Evolutionary conservation across 2,113 vertebrate genomes (phyloP).

Genomic region (Marmota monax): DNA sequence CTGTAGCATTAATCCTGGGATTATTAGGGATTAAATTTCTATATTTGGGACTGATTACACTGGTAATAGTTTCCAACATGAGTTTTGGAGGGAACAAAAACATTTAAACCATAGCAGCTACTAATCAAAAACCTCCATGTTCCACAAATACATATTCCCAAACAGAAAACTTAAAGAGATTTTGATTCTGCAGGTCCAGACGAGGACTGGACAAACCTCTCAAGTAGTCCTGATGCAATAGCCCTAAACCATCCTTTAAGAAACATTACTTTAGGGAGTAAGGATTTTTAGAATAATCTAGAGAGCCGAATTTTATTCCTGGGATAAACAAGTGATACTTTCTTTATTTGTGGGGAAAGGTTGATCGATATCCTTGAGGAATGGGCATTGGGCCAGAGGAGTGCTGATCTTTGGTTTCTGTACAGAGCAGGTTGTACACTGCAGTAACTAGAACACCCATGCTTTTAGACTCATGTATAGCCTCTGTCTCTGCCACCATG

Average conservation of each 20-base stretch:
- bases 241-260: not conserved
- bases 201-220: not conserved
- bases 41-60: not conserved
- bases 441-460: not conserved
- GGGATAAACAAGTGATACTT: not conserved
- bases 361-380: not conserved
- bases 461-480: not conserved
- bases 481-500: not conserved
- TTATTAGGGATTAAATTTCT: not conserved
- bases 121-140: not conserved
- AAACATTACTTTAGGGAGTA: not conserved
- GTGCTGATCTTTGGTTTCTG: not conserved
- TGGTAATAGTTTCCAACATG: not conserved
- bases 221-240: not conserved
- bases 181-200: not conserved
- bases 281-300: conserved; percentile 8
- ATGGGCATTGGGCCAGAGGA: not conserved
- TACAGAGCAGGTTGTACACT: not conserved
- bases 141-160: not conserved
- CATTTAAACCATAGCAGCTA: not conserved
- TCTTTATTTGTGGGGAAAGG: not conserved
- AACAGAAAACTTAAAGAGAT: not conserved
- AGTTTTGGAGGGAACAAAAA: not conserved
- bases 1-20: not conserved
- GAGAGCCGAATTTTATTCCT: conserved; percentile 36